Percentiles rank a stretch among this genome's conserved stretches.
Evolutionary conservation across 2,113 vertebrate species (phyloP).

Genomic region (Aphelocoma coerulescens): DNA sequence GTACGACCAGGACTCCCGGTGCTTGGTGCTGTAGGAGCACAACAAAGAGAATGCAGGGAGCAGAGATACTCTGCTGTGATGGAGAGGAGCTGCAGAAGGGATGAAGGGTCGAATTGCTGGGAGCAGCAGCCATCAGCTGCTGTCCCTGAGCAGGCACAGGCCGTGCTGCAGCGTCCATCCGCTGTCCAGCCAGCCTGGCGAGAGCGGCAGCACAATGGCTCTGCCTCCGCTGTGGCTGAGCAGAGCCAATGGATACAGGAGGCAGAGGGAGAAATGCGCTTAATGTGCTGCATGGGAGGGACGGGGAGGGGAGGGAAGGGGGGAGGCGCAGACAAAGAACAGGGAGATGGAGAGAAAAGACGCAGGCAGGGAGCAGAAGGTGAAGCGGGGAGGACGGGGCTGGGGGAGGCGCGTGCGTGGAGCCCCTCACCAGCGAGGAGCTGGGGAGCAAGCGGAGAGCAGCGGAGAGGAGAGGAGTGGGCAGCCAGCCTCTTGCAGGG

Average conservation of each 20-base stretch:
- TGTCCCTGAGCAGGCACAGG: background rate
- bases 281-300: conserved; percentile 37
- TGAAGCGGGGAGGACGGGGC: background rate
- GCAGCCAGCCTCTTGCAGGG: background rate
- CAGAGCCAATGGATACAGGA: background rate
- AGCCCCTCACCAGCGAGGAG: background rate
- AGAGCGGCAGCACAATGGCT: background rate
- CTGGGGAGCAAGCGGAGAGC: background rate
- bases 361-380: conserved; percentile 10
- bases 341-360: background rate
- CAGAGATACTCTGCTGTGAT: fast-evolving
- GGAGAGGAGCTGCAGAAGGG: background rate
- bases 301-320: background rate
- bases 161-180: background rate
- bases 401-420: background rate
- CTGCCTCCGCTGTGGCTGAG: background rate
- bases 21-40: fast-evolving
- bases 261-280: background rate
- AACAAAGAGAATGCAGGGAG: fast-evolving
- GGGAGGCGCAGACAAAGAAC: conserved; percentile 39
- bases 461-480: background rate
- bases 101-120: fast-evolving
- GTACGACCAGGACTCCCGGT: fast-evolving
- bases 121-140: background rate
- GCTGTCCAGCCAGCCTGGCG: background rate